These are phyloP conservation scores for Tenthredo scrophulariae DNA, from an alignment of 2,888 invertebrate genomes.

Conservation along the genomic window DNA sequence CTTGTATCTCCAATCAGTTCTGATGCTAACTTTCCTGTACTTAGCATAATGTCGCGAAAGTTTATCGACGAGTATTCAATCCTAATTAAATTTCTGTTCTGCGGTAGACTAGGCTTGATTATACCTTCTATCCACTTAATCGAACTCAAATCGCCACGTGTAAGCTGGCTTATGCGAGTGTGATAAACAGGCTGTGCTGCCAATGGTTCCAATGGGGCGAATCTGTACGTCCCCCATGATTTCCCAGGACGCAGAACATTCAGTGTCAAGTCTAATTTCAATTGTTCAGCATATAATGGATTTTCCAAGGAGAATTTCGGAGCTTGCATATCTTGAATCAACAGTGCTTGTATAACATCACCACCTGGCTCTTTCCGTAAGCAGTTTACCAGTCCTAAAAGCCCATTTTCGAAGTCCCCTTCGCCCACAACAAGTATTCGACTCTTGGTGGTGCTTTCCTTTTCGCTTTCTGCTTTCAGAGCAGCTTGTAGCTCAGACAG, in stretches of 20 bases:
- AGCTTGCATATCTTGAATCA: conserved; percentile 82
- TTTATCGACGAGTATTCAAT: conserved; percentile 91
- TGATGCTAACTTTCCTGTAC: conserved; percentile 92
- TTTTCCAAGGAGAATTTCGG: conserved; percentile 84
- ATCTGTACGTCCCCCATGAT: conserved; percentile 91
- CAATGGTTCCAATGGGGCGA: conserved; percentile 83
- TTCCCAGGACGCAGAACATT: conserved; percentile 83
- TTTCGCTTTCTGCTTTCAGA: conserved; percentile 72
- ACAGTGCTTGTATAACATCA: conserved; percentile 81
- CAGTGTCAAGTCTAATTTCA: conserved; percentile 87
- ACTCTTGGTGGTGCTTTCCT: conserved; percentile 77
- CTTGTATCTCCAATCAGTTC: conserved; percentile 88
- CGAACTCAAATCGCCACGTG: conserved; percentile 92
- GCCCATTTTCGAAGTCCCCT: conserved; percentile 86
- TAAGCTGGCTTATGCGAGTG: conserved; percentile 87
- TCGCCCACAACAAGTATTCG: conserved; percentile 85
- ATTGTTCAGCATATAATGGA: conserved; percentile 84
- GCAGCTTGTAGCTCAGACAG: conserved; percentile 71
- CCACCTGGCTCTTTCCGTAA: conserved; percentile 88
- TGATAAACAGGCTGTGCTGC: conserved; percentile 81
- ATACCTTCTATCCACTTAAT: conserved; percentile 91
- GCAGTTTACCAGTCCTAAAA: conserved; percentile 94
- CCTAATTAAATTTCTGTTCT: conserved; percentile 76
- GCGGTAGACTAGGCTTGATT: conserved; percentile 65
- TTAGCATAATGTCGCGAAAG: conserved; percentile 97